These are phyloP conservation scores for Myiozetetes cayanensis DNA, from an alignment of 2,113 vertebrate species.

Conservation along the genomic window DNA sequence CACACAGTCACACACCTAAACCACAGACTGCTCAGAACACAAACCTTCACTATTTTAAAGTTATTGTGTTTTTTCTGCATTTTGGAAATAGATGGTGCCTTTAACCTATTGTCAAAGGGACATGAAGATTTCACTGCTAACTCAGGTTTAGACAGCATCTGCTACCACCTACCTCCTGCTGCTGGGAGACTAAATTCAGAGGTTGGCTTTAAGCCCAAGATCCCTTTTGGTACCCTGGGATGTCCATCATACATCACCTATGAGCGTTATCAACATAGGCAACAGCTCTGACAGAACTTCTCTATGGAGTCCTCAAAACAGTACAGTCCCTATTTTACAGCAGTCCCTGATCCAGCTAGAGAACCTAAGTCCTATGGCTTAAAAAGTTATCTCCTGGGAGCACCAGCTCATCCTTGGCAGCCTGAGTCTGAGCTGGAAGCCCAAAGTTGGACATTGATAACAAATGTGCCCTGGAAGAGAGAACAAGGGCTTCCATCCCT, in stretches of 20 bases:
- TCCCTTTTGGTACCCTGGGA: neutral
- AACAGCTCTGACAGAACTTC: neutral
- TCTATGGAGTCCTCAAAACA: neutral
- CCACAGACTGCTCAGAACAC: neutral
- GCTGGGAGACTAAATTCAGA: neutral
- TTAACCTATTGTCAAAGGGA: neutral
- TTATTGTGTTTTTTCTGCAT: neutral
- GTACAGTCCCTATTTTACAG: neutral
- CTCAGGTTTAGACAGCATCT: neutral
- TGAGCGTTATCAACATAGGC: neutral
- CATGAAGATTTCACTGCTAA: neutral
- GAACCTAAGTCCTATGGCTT: neutral
- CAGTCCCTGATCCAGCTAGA: neutral
- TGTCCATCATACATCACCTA: neutral
- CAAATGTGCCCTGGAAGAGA: neutral
- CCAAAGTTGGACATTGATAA: neutral
- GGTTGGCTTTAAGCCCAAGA: neutral
- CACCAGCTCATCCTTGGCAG: neutral
- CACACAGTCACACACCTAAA: neutral
- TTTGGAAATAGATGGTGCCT: neutral
- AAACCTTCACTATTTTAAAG: neutral
- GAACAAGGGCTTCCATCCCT: neutral
- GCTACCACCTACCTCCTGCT: neutral
- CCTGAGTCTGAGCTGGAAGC: neutral
- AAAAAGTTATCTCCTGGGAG: neutral